Evolutionary conservation across 2,113 vertebrate genomes (phyloP).

Genomic region (Oryzias celebensis): DNA sequence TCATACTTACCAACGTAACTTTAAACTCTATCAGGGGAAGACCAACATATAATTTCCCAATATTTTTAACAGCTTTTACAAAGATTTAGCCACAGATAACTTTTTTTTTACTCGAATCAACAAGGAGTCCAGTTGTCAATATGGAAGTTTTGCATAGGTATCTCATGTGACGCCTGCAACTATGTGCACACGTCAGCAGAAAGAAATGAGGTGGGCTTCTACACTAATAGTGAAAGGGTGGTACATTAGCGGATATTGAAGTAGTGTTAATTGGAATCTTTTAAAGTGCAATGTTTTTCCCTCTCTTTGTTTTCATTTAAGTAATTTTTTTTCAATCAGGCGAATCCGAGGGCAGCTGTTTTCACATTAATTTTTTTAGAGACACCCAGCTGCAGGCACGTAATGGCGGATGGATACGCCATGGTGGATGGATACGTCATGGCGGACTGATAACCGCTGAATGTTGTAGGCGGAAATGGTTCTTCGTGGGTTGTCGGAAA

Average conservation of each 20-base stretch:
- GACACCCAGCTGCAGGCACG: too few relatives aligned
- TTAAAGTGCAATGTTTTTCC: too few relatives aligned
- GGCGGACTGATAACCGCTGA: too few relatives aligned
- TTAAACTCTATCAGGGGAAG: too few relatives aligned
- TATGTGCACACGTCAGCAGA: constrained; percentile 41
- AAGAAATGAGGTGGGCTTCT: neutral
- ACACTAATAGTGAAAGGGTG: neutral
- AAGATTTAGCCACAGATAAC: constrained; percentile 62
- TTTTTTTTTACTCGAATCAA: constrained; percentile 13
- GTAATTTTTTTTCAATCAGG: constrained; percentile 53
- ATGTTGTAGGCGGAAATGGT: too few relatives aligned
- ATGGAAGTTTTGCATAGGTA: constrained; percentile 36
- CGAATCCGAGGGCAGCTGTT: constrained; percentile 44
- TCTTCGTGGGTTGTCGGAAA: too few relatives aligned
- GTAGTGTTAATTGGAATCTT: too few relatives aligned
- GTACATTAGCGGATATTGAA: too few relatives aligned
- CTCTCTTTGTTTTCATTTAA: constrained; percentile 1
- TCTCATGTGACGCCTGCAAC: constrained; percentile 35
- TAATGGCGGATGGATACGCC: too few relatives aligned
- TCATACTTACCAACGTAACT: too few relatives aligned
- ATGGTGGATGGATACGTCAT: too few relatives aligned
- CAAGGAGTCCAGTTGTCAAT: constrained; percentile 43
- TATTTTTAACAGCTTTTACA: neutral
- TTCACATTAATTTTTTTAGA: accelerated
- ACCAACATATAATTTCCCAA: too few relatives aligned